Conservation (phyloP, 2,797 vertebrate species). For the Emydoidea blandingii region DNA sequence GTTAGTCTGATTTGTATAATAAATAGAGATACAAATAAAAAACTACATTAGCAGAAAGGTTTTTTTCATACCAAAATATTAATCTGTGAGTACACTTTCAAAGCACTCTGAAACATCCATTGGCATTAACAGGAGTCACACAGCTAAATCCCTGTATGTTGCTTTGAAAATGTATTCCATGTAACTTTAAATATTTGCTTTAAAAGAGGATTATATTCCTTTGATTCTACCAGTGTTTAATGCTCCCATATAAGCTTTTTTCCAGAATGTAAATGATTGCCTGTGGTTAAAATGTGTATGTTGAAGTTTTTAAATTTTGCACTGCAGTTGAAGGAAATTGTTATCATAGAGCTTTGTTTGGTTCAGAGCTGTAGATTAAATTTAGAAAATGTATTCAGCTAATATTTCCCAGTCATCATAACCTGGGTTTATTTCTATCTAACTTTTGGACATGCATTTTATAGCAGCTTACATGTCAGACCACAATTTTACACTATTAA, state of each 20-base stretch:
- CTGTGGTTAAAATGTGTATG: background rate
- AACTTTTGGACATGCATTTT: slow-evolving; percentile 5
- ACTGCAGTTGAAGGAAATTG: background rate
- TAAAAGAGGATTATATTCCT: background rate
- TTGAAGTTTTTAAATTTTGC: background rate
- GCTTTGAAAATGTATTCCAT: background rate
- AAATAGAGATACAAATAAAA: fast-evolving
- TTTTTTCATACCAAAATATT: background rate
- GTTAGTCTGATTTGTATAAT: background rate
- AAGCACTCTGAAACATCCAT: background rate
- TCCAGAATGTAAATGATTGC: background rate
- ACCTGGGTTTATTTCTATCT: background rate
- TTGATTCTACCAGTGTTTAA: background rate
- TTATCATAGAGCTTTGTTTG: no score
- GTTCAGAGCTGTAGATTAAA: no score
- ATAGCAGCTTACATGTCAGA: background rate
- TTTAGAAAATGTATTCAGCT: background rate
- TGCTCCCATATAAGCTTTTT: background rate
- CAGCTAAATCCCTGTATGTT: background rate
- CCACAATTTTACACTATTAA: background rate
- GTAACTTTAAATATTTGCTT: background rate
- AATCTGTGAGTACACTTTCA: fast-evolving
- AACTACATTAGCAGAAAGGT: background rate
- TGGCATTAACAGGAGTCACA: background rate
- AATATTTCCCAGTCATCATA: background rate